Conservation (phyloP, 2,888 invertebrate species). For the Ephialtes manifestator region DNA sequence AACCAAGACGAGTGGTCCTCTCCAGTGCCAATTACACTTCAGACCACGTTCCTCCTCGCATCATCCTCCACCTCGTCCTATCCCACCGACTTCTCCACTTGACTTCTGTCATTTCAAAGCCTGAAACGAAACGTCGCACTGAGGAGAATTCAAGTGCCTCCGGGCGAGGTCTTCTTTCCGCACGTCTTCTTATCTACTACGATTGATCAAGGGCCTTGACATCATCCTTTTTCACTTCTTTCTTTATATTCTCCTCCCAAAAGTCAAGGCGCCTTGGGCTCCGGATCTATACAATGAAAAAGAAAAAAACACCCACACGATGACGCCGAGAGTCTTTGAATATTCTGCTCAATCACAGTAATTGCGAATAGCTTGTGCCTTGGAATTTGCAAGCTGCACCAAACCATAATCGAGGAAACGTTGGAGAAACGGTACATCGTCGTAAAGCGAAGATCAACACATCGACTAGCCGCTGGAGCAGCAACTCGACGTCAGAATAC, state of each 20-base stretch:
- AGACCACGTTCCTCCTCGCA: slow-evolving; percentile 76
- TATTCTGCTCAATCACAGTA: neutral
- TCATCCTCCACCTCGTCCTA: slow-evolving; percentile 72
- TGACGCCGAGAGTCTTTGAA: neutral
- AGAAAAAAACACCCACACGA: neutral
- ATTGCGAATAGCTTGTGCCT: neutral
- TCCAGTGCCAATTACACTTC: slow-evolving; percentile 86
- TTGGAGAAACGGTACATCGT: slow-evolving; percentile 21
- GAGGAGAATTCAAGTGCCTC: slow-evolving; percentile 63
- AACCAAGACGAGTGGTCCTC: slow-evolving; percentile 85
- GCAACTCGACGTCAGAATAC: slow-evolving; percentile 37
- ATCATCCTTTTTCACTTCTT: slow-evolving; percentile 61
- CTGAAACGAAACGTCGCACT: slow-evolving; percentile 78
- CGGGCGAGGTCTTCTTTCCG: slow-evolving; percentile 68
- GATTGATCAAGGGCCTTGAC: slow-evolving; percentile 78
- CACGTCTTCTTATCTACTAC: slow-evolving; percentile 69
- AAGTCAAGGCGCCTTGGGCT: neutral
- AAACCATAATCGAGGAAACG: slow-evolving; percentile 14
- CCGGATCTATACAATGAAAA: neutral
- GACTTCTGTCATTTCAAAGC: slow-evolving; percentile 84
- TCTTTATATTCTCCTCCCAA: slow-evolving; percentile 39
- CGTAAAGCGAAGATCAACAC: slow-evolving; percentile 58
- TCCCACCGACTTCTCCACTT: slow-evolving; percentile 80
- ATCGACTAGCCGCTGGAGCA: slow-evolving; percentile 17
- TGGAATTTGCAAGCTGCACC: neutral